Conservation (phyloP, 2,113 vertebrate genomes). For the Myiagra hebetior region DNA sequence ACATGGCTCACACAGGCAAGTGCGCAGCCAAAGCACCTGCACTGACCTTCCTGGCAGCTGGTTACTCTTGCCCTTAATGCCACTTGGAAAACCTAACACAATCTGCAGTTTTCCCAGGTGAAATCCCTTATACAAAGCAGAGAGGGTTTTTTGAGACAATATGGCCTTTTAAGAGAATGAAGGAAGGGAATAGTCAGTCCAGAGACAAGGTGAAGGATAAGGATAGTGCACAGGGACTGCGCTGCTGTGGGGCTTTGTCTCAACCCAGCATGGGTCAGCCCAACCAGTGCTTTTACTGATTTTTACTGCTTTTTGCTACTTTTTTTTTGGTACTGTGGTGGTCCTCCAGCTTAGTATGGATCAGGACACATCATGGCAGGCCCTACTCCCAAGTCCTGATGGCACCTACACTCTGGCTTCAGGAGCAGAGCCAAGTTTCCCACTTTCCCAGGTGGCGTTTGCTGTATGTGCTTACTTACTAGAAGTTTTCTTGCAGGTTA, state of each 20-base stretch:
- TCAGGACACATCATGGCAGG: not conserved
- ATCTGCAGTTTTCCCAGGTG: not conserved
- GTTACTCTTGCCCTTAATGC: not conserved
- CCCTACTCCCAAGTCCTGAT: not conserved
- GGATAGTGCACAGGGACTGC: too few species aligned
- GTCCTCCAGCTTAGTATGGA: not conserved
- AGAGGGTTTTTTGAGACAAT: not conserved
- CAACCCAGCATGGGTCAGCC: not conserved
- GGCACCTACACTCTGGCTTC: not conserved
- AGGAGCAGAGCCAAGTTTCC: not conserved
- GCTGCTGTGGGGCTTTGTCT: not conserved
- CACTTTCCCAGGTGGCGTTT: not conserved
- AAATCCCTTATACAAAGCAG: not conserved
- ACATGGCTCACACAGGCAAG: not conserved
- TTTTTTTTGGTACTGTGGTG: not conserved
- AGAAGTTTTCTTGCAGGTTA: conserved; percentile 75
- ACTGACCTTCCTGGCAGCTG: not conserved
- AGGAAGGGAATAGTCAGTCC: not conserved
- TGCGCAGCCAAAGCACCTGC: not conserved
- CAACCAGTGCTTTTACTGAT: not conserved
- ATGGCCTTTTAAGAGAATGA: not conserved
- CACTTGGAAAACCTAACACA: not conserved
- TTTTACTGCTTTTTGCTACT: not conserved
- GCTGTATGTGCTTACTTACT: not conserved
- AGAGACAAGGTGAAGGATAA: not conserved